A percentile compares a stretch with the other conserved stretches of the same genome.
These are phyloP conservation scores for Drosophila miranda DNA, from an alignment of 1,140 invertebrate genomes.

Conservation along the genomic window DNA sequence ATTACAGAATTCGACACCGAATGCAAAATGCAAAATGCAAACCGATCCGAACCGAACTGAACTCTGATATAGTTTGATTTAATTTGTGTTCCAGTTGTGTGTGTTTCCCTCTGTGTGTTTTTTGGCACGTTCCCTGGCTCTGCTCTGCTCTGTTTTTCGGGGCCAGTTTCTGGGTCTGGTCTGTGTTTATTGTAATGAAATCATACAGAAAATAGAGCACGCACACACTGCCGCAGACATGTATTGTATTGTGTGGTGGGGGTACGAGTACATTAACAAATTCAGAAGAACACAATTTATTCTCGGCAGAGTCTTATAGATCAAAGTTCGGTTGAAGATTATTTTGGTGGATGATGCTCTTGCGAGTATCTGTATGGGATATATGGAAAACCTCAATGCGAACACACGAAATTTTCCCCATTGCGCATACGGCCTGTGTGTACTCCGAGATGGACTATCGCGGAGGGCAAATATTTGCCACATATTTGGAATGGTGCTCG, in stretches of 20 bases:
- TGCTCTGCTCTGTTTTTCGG: slow-evolving; percentile 13
- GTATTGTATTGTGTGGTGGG: too few relatives aligned
- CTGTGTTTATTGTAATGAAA: slow-evolving; percentile 50
- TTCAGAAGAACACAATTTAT: slow-evolving; percentile 32
- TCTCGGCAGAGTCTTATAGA: slow-evolving; percentile 40
- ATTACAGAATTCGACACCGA: slow-evolving; percentile 26
- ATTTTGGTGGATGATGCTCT: slow-evolving; percentile 19
- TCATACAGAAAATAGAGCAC: slow-evolving; percentile 62
- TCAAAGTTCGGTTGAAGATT: slow-evolving; percentile 57
- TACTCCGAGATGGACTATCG: background rate
- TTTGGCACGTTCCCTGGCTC: slow-evolving; percentile 14
- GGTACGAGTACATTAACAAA: slow-evolving; percentile 15
- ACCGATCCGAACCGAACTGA: slow-evolving; percentile 66
- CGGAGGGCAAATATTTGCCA: too few relatives aligned
- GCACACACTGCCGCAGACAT: slow-evolving; percentile 22
- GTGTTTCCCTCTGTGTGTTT: slow-evolving; percentile 19
- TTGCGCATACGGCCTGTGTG: slow-evolving; percentile 26
- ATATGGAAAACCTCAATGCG: background rate
- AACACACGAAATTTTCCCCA: slow-evolving; percentile 2
- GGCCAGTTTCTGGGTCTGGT: slow-evolving; percentile 36
- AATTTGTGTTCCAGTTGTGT: slow-evolving; percentile 44
- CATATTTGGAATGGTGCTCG: background rate
- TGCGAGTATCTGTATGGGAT: background rate
- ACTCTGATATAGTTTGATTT: slow-evolving; percentile 58
- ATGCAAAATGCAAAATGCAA: slow-evolving; percentile 39